Evolutionary conservation across 2,888 invertebrate species (phyloP), one percentile per base, ranked within the genome.

Genomic region (Stegophylla sp.): DNA sequence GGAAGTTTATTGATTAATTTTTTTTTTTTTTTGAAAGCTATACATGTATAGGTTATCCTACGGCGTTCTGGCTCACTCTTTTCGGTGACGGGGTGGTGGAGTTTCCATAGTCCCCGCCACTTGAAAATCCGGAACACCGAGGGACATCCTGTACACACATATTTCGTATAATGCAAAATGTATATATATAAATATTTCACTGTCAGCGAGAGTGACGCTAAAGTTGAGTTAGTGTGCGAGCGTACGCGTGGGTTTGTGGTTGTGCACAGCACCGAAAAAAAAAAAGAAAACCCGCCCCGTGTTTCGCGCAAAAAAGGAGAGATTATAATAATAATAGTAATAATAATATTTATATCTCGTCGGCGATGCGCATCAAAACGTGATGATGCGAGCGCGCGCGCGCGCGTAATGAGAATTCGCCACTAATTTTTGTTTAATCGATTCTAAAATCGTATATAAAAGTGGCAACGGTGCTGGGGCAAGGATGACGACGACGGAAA

Each of bases 1-100:
- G 63, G 61, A 74, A 74, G 63, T 63, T 45, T 74, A 74, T 74
- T 73, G 73, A 74, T 74, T 74, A 63, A 74, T 74, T 74, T 74
- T 63, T 74, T 43, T 45, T 67, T 48, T 56, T 43, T 74, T 61
- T 61, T 45, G 69, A 69, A 72, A 73, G 73, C 63, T n/a, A 17
- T 34, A 26, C 20, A 56, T 41, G 28, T 45, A 61, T 73, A 73
- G 45, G 73, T 20, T 61, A 73, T 61, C 45, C 73, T 73, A 73
- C 73, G 61, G 73, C 61, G 48, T 74, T 48, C 74, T 61, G 71
- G 26, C 74, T 64, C 63, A n/a, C 74, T 64, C 63, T 48, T 74
- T 48, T 74, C 34, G 63, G 51, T 20, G 48, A 20, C 28, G 61
- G 23, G 74, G 48, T 51, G 43, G 61, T 51, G 51, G 74, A 48